phyloP scores from a whole-genome alignment of 2,888 invertebrate genomes.

The Meta bourneti region DNA sequence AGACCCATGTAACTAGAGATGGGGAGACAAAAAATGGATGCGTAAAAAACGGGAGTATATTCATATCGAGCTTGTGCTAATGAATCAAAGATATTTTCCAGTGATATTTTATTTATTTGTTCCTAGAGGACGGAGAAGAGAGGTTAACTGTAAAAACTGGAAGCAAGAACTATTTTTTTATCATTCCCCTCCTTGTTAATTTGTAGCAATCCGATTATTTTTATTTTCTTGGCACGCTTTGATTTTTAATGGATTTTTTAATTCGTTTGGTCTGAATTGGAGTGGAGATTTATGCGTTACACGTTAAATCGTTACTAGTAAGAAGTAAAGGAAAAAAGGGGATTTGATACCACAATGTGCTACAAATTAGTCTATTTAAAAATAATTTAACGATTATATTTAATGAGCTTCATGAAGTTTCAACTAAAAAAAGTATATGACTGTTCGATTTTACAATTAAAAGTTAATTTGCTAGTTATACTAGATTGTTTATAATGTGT shows the following conservation, averaged over 20 bases:
- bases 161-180: background rate
- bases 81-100: constrained; percentile 52
- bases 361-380: background rate
- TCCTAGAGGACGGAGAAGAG: background rate
- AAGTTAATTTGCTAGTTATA: too few relatives aligned
- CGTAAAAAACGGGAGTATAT: background rate
- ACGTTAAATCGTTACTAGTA: background rate
- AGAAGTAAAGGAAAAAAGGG: background rate
- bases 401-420: background rate
- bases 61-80: constrained; percentile 21
- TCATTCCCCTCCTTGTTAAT: constrained; percentile 17
- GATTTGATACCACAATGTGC: background rate
- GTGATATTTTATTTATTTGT: constrained; percentile 4
- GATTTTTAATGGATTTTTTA: constrained; percentile 1
- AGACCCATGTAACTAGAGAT: constrained; percentile 32
- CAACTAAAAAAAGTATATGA: too few relatives aligned
- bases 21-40: background rate
- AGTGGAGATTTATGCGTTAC: background rate
- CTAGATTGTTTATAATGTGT: too few relatives aligned
- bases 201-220: constrained; percentile 50
- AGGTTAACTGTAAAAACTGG: constrained; percentile 9
- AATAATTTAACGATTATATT: background rate
- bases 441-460: too few relatives aligned
- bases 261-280: background rate
- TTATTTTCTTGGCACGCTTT: constrained; percentile 1